A percentile compares a stretch with the other conserved stretches of the same genome.
phyloP scores from a whole-genome alignment of 2,113 vertebrate species.

The Eolophus roseicapilla region DNA sequence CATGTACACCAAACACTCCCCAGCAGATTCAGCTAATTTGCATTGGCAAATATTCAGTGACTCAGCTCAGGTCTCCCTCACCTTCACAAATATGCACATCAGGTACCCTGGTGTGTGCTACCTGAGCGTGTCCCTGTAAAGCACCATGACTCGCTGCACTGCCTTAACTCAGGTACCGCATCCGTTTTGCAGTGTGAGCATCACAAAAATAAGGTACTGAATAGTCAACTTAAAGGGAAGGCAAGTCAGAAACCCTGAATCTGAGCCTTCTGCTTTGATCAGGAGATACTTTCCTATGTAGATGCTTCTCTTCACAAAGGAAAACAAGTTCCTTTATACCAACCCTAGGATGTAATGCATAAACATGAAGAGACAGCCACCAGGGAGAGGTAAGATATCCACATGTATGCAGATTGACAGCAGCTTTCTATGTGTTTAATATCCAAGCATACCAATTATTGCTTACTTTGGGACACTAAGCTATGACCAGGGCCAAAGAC shows the following conservation, averaged over 20 bases:
- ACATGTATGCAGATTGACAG: rapidly evolving
- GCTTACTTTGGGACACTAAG: neutral
- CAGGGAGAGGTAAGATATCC: neutral
- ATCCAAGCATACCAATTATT: neutral
- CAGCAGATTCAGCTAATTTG: neutral
- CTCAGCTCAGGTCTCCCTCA: neutral
- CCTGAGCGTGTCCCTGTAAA: neutral
- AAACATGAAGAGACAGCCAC: neutral
- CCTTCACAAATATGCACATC: neutral
- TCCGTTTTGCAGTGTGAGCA: rapidly evolving
- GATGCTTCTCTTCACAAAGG: neutral
- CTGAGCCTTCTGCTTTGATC: neutral
- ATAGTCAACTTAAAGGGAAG: neutral
- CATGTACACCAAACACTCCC: rapidly evolving
- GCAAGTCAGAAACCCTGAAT: neutral
- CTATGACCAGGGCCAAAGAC: neutral
- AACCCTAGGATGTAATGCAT: neutral
- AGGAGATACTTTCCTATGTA: neutral
- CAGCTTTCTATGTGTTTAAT: neutral
- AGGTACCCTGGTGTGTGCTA: neutral
- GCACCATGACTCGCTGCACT: neutral
- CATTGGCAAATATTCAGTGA: neutral
- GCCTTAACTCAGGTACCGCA: neutral
- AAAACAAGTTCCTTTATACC: neutral
- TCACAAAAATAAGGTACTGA: neutral